Percentiles rank a stretch among this genome's conserved stretches.
Evolutionary conservation across 1,140 invertebrate genomes (phyloP).

Genomic region (Maconellicoccus hirsutus): DNA sequence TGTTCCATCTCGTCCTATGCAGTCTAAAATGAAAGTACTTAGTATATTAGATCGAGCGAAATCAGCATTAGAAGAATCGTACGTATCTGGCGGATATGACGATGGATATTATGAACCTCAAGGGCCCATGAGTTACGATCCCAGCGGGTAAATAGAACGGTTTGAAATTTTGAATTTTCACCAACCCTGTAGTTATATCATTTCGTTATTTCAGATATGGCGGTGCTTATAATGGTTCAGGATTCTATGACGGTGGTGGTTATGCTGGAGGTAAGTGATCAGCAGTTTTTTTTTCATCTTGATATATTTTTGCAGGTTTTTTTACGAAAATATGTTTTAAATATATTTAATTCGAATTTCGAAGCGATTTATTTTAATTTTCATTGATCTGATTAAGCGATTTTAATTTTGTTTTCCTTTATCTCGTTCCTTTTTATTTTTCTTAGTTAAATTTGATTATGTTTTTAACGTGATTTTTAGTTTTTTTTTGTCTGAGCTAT

Average conservation of each 20-base stretch:
- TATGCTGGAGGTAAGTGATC: background rate
- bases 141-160: background rate
- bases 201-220: background rate
- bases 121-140: background rate
- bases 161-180: no score
- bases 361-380: no score
- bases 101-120: background rate
- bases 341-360: no score
- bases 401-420: background rate
- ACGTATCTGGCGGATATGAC: constrained; percentile 10
- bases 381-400: no score
- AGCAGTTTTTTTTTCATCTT: no score
- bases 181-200: no score
- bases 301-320: no score
- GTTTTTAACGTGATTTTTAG: no score
- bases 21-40: constrained; percentile 52
- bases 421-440: background rate
- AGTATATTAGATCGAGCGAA: constrained; percentile 69
- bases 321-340: no score
- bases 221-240: background rate
- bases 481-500: no score
- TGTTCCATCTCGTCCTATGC: constrained; percentile 35
- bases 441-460: background rate
- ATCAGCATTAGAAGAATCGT: constrained; percentile 54
- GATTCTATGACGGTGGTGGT: constrained; percentile 7